Percentiles rank a stretch among this genome's conserved stretches.
Conservation (phyloP, 37 sponge, comb jelly and placozoan species). For the Hexactinellida sp. region DNA sequence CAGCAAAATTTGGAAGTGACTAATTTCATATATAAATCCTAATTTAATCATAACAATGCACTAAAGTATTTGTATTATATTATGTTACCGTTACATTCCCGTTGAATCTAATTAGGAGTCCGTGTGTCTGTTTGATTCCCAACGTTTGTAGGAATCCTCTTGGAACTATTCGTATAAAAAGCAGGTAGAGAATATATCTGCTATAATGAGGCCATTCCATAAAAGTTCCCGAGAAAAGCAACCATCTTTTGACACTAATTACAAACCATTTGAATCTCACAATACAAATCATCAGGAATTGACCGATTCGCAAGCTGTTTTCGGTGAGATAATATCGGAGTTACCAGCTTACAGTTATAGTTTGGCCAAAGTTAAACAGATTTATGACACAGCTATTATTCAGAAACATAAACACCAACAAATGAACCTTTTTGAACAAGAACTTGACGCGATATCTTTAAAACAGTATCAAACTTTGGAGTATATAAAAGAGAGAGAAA, state of each 20-base stretch:
- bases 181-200: too few species aligned
- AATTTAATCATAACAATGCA: neutral
- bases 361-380: neutral
- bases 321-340: neutral
- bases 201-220: neutral
- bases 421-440: neutral
- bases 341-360: neutral
- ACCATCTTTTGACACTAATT: neutral
- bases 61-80: neutral
- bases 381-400: neutral
- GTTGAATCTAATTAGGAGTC: neutral
- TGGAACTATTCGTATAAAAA: neutral
- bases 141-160: neutral
- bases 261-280: too few species aligned
- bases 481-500: neutral
- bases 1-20: neutral
- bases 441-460: neutral
- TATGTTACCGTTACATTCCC: neutral
- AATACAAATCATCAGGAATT: neutral
- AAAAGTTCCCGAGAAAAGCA: neutral
- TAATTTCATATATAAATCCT: neutral
- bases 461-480: neutral
- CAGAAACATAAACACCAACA: neutral
- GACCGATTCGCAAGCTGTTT: neutral
- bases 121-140: neutral